These are phyloP conservation scores for Eublepharis macularius DNA, from an alignment of 2,113 vertebrate species.

Conservation along the genomic window DNA sequence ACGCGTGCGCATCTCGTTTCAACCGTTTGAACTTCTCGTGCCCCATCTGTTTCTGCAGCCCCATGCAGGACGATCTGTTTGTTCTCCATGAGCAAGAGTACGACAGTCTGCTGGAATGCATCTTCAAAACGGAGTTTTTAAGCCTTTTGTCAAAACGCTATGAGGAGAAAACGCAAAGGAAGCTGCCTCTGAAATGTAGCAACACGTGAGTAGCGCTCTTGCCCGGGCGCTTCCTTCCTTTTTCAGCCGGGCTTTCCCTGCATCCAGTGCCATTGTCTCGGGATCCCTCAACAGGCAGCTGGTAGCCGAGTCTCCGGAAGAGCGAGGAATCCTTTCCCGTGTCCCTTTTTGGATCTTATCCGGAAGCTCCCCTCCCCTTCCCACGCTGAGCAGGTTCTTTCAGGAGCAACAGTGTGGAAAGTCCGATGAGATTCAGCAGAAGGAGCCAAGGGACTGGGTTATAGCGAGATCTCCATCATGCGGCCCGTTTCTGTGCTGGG, in stretches of 20 bases:
- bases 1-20: not conserved
- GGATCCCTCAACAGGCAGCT: too few relatives aligned
- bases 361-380: not conserved
- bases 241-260: not conserved
- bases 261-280: too few relatives aligned
- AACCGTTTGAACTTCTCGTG: slow-evolving; percentile 10
- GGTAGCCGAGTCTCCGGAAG: not conserved
- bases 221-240: not conserved
- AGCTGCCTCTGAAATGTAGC: slow-evolving; percentile 93
- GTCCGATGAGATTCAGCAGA: too few relatives aligned
- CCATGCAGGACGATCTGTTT: slow-evolving; percentile 92
- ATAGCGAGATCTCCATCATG: too few relatives aligned
- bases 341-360: not conserved
- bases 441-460: too few relatives aligned
- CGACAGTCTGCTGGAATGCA: slow-evolving; percentile 92
- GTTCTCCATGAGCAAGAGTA: slow-evolving; percentile 96
- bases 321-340: not conserved
- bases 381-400: not conserved
- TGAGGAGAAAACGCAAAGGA: slow-evolving; percentile 91
- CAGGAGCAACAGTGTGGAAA: not conserved
- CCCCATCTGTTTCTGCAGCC: slow-evolving; percentile 70
- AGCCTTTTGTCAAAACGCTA: slow-evolving; percentile 91
- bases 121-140: slow-evolving; percentile 97
- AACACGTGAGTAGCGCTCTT: slow-evolving; percentile 83
- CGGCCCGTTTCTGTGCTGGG: too few relatives aligned